A percentile compares a stretch with the other conserved stretches of the same genome.
Evolutionary conservation across 2,888 invertebrate genomes (phyloP).

Genomic region (Lottia gigantea): DNA sequence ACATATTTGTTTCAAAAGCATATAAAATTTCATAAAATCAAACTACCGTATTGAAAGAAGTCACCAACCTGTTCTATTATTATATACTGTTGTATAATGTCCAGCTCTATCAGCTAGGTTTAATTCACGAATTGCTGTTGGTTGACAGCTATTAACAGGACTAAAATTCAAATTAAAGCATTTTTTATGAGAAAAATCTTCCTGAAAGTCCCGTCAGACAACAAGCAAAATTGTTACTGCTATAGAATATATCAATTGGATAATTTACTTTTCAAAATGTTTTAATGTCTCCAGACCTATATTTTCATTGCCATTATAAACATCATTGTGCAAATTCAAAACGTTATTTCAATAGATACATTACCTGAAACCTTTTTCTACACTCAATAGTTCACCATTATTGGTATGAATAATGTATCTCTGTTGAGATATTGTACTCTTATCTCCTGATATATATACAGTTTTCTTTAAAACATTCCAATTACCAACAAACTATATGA

Average conservation of each 20-base stretch:
- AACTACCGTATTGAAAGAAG: no score
- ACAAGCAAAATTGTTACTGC: no score
- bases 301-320: no score
- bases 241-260: no score
- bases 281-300: no score
- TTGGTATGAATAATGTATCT: background rate
- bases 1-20: no score
- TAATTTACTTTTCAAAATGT: no score
- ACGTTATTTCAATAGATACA: no score
- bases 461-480: slow-evolving; percentile 3
- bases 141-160: background rate
- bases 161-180: background rate
- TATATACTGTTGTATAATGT: background rate
- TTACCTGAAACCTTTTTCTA: background rate
- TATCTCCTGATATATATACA: background rate
- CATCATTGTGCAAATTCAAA: no score
- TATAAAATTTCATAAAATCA: no score
- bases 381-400: background rate
- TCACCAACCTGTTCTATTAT: background rate
- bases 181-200: no score
- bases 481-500: background rate
- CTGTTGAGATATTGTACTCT: background rate
- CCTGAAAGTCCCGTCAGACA: no score
- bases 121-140: background rate
- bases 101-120: background rate